Percentiles rank a stretch among this genome's conserved stretches.
Conservation (phyloP, 2,888 invertebrate genomes). For the Ichneumoninae sp. region DNA sequence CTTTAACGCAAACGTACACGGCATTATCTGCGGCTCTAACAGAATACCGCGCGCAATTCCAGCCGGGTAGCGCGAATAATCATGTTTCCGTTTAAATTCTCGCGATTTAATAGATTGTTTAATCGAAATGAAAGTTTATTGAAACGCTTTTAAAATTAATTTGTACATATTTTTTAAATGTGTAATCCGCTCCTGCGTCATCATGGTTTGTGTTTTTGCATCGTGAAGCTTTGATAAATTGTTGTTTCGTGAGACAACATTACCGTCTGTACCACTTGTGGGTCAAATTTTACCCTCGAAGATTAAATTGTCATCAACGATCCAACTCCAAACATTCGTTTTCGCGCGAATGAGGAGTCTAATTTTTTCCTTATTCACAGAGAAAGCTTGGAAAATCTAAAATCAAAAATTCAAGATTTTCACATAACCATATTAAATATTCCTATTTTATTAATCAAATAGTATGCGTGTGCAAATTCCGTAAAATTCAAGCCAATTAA, state of each 20-base stretch:
- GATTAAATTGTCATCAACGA: background rate
- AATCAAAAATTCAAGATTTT: background rate
- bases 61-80: background rate
- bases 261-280: background rate
- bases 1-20: slow-evolving; percentile 13
- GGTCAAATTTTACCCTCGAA: background rate
- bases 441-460: no score
- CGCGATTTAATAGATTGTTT: slow-evolving; percentile 2
- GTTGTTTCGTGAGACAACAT: background rate
- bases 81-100: slow-evolving; percentile 1
- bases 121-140: slow-evolving; percentile 6
- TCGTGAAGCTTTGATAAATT: background rate
- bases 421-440: no score
- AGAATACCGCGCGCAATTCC: slow-evolving; percentile 5
- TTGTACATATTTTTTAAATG: background rate
- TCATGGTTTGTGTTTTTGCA: background rate
- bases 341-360: background rate
- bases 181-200: background rate
- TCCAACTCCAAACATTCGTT: background rate
- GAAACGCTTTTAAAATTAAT: background rate
- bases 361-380: no score
- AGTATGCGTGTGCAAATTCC: background rate
- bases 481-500: no score
- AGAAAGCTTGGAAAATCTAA: background rate
- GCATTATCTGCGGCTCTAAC: slow-evolving; percentile 2